phyloP scores from a whole-genome alignment of 2,797 vertebrate species.

The Spondyliosoma cantharus region DNA sequence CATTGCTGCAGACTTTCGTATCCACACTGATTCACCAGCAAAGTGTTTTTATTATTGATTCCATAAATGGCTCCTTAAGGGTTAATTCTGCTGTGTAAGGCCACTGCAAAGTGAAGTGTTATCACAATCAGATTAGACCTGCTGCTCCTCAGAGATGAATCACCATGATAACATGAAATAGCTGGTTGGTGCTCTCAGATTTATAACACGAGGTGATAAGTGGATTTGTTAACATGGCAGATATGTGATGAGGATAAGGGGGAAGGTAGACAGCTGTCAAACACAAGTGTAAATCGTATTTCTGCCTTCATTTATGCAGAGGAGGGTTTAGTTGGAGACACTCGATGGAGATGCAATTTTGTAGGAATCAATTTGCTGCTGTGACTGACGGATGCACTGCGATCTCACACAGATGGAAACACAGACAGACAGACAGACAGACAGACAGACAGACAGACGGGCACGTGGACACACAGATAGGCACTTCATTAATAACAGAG shows the following conservation, averaged over 20 bases:
- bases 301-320: not conserved
- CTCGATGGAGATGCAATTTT: constrained; percentile 1
- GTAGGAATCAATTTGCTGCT: not conserved
- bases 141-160: constrained; percentile 40
- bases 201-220: constrained; percentile 11
- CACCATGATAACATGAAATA: constrained; percentile 7
- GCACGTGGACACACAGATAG: constrained; percentile 12
- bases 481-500: constrained; percentile 32
- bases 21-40: not conserved
- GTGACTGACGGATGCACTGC: constrained; percentile 18
- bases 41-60: not conserved
- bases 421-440: not conserved
- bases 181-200: constrained; percentile 18
- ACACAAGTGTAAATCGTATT: not conserved
- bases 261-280: not conserved
- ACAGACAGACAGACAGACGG: not conserved
- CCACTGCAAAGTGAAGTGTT: not conserved
- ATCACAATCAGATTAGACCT: constrained; percentile 23
- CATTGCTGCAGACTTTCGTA: not conserved
- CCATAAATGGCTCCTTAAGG: not conserved
- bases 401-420: not conserved
- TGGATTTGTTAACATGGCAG: constrained; percentile 20
- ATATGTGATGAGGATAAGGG: constrained; percentile 6
- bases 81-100: constrained; percentile 7
- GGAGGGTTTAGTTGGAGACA: not conserved